These are phyloP conservation scores for Dreissena polymorpha DNA, from an alignment of 1,140 invertebrate species.

Conservation along the genomic window DNA sequence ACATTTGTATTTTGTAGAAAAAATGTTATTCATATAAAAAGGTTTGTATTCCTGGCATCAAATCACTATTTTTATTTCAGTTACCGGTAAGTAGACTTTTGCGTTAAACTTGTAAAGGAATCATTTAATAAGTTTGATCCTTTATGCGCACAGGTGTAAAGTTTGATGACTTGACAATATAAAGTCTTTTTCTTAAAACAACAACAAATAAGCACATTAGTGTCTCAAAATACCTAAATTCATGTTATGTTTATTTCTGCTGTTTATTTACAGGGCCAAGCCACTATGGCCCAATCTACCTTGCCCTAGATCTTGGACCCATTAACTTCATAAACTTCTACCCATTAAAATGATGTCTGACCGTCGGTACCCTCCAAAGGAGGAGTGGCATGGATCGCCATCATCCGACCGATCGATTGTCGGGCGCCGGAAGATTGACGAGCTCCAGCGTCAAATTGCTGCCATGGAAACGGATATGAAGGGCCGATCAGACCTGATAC, in stretches of 20 bases:
- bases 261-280: not conserved
- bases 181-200: not conserved
- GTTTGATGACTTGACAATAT: too few species aligned
- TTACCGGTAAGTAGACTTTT: too few species aligned
- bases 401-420: constrained; percentile 13
- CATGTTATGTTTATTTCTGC: not conserved
- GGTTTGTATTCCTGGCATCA: too few species aligned
- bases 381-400: constrained; percentile 18
- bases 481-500: constrained; percentile 6
- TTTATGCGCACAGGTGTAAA: not conserved
- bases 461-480: constrained; percentile 23
- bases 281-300: not conserved
- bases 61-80: too few species aligned
- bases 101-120: not conserved
- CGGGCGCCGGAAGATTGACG: constrained; percentile 33
- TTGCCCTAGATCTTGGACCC: not conserved
- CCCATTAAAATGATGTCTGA: constrained; percentile 15
- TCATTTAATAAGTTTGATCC: not conserved
- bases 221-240: not conserved
- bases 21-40: too few species aligned
- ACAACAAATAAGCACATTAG: not conserved
- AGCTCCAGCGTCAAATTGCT: constrained; percentile 36
- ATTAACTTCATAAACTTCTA: too few species aligned
- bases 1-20: too few species aligned
- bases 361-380: not conserved